A percentile compares a stretch with the other conserved stretches of the same genome.
Evolutionary conservation across 2,797 vertebrate species (phyloP).

Genomic region (Melanotaenia pygmaea): DNA sequence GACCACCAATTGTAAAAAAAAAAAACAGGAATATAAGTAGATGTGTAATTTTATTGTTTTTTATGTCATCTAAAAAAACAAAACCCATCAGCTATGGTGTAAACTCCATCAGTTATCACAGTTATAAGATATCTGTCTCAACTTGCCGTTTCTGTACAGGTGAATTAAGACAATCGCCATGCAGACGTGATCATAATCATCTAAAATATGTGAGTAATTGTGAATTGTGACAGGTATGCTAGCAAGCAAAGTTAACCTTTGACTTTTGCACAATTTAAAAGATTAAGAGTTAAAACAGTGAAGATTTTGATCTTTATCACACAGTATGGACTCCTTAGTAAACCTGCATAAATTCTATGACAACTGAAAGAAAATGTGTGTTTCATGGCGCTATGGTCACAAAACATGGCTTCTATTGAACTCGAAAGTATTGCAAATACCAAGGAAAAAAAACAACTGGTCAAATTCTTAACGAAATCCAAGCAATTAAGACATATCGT

Average conservation of each 20-base stretch:
- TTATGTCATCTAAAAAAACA: too few relatives aligned
- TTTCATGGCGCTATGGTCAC: neutral
- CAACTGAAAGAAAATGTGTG: constrained; percentile 1
- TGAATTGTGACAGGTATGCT: neutral
- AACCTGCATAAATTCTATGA: neutral
- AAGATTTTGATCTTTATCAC: neutral
- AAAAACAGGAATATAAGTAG: too few relatives aligned
- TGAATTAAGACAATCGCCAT: neutral
- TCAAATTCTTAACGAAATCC: neutral
- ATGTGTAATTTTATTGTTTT: too few relatives aligned
- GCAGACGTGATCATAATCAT: neutral
- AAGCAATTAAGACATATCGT: neutral
- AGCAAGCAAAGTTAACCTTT: neutral
- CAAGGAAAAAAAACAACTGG: too few relatives aligned
- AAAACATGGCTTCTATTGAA: neutral
- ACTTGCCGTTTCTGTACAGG: neutral
- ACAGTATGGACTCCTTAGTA: neutral
- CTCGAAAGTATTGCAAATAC: neutral
- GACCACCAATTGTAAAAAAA: too few relatives aligned
- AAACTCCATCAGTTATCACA: too few relatives aligned
- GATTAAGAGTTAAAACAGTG: neutral
- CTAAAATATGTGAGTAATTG: neutral
- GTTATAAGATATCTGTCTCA: neutral
- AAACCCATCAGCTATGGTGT: too few relatives aligned
- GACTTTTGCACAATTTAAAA: neutral